These are phyloP conservation scores for Noturus placidus DNA, from an alignment of 2,113 vertebrate genomes.

Conservation along the genomic window DNA sequence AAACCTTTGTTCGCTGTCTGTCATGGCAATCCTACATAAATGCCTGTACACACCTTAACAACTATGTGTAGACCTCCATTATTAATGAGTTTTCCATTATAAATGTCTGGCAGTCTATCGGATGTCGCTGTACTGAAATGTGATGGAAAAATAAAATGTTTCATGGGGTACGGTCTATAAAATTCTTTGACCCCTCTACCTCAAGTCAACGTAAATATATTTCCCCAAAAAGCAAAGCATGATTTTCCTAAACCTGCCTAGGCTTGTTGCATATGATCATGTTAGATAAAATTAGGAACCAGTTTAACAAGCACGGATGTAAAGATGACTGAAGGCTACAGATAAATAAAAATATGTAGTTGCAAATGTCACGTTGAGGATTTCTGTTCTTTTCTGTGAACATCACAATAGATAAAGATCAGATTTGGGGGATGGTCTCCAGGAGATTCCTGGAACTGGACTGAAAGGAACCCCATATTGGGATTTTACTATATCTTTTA, in stretches of 20 bases:
- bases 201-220: background rate
- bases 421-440: background rate
- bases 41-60: background rate
- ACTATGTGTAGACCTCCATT: background rate
- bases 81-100: background rate
- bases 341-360: background rate
- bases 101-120: background rate
- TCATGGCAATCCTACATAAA: background rate
- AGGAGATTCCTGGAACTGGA: no score
- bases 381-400: no score
- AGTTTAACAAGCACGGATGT: background rate
- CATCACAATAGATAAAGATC: background rate
- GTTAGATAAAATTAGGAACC: no score
- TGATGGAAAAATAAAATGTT: background rate
- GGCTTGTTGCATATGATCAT: background rate
- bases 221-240: background rate
- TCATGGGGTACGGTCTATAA: background rate
- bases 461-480: background rate
- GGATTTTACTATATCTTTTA: background rate
- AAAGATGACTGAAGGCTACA: background rate
- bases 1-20: background rate
- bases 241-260: background rate
- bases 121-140: background rate
- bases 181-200: background rate
- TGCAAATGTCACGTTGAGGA: background rate